Conservation (phyloP, 2,888 invertebrate genomes). For the Melinopterus prodromus region DNA sequence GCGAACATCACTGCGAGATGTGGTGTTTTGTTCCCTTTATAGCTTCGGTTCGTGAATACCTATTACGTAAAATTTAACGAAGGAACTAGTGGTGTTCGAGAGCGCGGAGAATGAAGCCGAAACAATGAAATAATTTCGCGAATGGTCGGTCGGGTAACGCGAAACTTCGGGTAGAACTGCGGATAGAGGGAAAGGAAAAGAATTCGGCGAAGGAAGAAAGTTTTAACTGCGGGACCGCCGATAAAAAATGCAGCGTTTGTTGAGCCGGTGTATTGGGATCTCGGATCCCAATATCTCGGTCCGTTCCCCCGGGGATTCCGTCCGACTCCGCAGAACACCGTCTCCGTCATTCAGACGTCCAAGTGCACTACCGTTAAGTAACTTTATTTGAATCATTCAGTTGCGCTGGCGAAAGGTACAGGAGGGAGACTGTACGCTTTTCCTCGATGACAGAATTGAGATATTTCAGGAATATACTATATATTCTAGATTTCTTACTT, state of each 20-base stretch:
- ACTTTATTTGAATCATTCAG: slow-evolving; percentile 25
- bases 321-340: not conserved
- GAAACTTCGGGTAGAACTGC: not conserved
- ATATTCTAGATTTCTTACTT: no score
- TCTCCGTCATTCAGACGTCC: slow-evolving; percentile 21
- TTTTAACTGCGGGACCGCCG: not conserved
- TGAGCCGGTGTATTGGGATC: not conserved
- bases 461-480: no score
- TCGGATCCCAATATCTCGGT: not conserved
- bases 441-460: not conserved
- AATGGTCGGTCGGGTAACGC: not conserved
- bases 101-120: not conserved
- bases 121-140: not conserved
- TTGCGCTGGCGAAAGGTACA: not conserved
- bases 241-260: slow-evolving; percentile 4
- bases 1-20: not conserved
- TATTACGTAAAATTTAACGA: slow-evolving; percentile 4
- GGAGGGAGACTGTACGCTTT: not conserved
- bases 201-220: not conserved
- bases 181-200: not conserved
- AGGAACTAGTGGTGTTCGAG: not conserved
- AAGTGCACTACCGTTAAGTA: slow-evolving; percentile 25
- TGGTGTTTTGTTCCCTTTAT: not conserved
- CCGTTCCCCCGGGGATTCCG: not conserved
- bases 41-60: not conserved